Percentiles rank a stretch among this genome's conserved stretches.
These are phyloP conservation scores for Elephas maximus DNA, from an alignment of 2,113 vertebrate species.

Conservation along the genomic window DNA sequence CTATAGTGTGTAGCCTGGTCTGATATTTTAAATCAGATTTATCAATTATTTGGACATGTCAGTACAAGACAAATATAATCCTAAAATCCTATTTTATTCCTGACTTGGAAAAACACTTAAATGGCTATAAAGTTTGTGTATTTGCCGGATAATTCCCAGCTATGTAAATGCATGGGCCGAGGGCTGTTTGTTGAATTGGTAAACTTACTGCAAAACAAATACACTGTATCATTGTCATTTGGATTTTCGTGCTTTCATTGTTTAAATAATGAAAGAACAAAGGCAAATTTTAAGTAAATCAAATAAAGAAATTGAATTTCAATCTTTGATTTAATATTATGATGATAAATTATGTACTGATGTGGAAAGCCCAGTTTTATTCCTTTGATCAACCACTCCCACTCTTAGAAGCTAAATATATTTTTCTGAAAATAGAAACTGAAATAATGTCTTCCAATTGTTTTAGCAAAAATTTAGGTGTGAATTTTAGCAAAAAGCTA, in stretches of 20 bases:
- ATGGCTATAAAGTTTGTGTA: neutral
- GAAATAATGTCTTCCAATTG: neutral
- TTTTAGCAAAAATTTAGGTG: neutral
- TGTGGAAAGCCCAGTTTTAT: neutral
- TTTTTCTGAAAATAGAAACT: neutral
- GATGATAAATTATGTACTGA: slow-evolving; percentile 39
- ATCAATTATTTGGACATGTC: neutral
- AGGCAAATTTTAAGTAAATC: neutral
- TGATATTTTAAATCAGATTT: neutral
- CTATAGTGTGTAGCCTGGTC: neutral
- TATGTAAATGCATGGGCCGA: neutral
- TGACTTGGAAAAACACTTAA: neutral
- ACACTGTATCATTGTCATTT: neutral
- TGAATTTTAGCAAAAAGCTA: slow-evolving; percentile 42
- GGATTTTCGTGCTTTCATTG: neutral
- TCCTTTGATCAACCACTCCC: neutral
- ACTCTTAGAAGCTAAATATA: neutral
- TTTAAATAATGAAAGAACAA: neutral
- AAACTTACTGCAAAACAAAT: neutral
- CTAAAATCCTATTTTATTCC: neutral
- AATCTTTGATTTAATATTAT: neutral
- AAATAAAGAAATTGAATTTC: slow-evolving; percentile 1
- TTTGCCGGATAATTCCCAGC: neutral
- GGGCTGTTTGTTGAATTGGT: neutral
- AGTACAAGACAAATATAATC: neutral